Base-by-base conservation (phyloP, 92 coral and sea anemone species). In the Isaurus tuberculatus region DNA sequence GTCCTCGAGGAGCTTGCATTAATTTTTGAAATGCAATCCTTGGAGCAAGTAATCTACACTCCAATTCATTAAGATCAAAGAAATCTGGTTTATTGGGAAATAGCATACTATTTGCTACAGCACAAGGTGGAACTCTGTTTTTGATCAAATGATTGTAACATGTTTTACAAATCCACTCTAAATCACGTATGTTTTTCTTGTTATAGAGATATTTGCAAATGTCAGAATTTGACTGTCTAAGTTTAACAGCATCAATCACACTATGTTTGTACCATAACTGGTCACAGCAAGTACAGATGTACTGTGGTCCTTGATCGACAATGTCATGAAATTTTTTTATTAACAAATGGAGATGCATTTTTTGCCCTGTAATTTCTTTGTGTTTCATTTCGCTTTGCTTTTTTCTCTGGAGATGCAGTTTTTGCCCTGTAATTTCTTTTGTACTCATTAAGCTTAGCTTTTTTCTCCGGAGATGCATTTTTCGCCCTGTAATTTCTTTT, bases 261-360 rank as follows among this genome's bases (percentile, higher is more conserved):
- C 86, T 68, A 65, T 81, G 85, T 57, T 75, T 81, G 79, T 90
- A 87, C 92, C 92, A 85, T 73, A 85, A 85, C 77, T 89, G 89
- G 26, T 89, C 90, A 81, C 90, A 90, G 77, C 90, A 90, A 34
- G 77, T 86, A 75, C 90, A 86, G 79, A 84, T 70, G 65, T 78
- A 84, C 53, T 84, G 49, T 20, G 65, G 65, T 58, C 65, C 65
- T 58, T 57, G 65, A 57, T 57, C n/a, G 65, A 57, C 65, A 57
- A 57, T 57, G 28, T 57, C 65, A 57, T 57, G 65, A 57, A 57
- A 57, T 57, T 57, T 57, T 57, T 57, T 55, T 57, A 57, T 57
- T 57, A 57, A 57, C 65, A 57, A 57, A 57, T 58, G 65, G 65
- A 20, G 10, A 58, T 58, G 65, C 65, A 58, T 20, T 22, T 58